These are phyloP conservation scores for Drosophila virilis DNA, from an alignment of 1,140 invertebrate species.

Conservation along the genomic window DNA sequence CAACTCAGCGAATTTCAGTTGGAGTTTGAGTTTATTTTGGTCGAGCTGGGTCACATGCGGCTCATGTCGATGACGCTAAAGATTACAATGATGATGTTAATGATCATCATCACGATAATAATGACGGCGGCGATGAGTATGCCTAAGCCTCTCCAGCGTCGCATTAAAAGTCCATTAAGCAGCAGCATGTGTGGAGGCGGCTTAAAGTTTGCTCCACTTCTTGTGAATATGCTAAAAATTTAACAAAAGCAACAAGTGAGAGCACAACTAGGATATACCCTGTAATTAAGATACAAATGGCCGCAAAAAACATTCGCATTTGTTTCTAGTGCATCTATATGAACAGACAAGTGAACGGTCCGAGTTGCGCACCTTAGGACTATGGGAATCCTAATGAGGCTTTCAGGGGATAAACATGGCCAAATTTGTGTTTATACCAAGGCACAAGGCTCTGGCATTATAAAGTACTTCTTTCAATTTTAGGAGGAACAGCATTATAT, in stretches of 20 bases:
- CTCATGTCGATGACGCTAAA: slow-evolving; percentile 3
- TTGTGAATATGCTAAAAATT: slow-evolving; percentile 53
- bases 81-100: slow-evolving; percentile 10
- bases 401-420: too few relatives aligned
- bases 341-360: too few relatives aligned
- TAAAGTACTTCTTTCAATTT: too few relatives aligned
- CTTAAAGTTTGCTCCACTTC: slow-evolving; percentile 71
- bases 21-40: slow-evolving; percentile 48
- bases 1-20: slow-evolving; percentile 23
- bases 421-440: too few relatives aligned
- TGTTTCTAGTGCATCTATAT: too few relatives aligned
- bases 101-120: slow-evolving; percentile 15
- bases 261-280: background rate
- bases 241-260: background rate
- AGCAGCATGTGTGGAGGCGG: slow-evolving; percentile 33
- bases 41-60: slow-evolving; percentile 40
- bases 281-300: background rate
- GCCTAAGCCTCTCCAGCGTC: slow-evolving; percentile 59
- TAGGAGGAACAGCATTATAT: too few relatives aligned
- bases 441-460: too few relatives aligned
- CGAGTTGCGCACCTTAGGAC: too few relatives aligned
- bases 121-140: slow-evolving; percentile 28
- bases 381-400: too few relatives aligned
- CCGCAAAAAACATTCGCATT: too few relatives aligned
- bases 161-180: slow-evolving; percentile 77